Evolutionary conservation across 2,888 invertebrate species (phyloP), one percentile per base, ranked within the genome.

Genomic region (Nebria salina): DNA sequence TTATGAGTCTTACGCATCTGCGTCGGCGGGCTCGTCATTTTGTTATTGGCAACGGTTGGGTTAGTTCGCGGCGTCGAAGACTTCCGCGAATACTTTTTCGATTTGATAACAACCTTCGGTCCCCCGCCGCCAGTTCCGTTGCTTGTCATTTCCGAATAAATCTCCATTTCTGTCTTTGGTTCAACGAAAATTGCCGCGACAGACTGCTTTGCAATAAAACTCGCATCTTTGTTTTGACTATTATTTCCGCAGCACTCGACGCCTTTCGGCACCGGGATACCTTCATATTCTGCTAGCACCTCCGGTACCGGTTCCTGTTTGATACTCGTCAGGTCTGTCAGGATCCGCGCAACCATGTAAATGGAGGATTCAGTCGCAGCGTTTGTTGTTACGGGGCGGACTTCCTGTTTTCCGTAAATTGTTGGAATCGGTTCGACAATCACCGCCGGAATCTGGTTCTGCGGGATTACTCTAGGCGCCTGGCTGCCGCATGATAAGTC

Each of bases 311-410:
- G 90, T 84, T 91, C 91, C 85, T 92, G 92, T 85, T 91, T 90
- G 83, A 91, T 90, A 83, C 90, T 88, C 76, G 90, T 91, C 76
- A 93, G 87, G 86, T 92, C 92, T n/a, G 92, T 91, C 43, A 93
- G 88, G 84, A 93, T 92, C 82, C 92, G 88, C 66, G 92, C 92
- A 75, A 92, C 91, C 90, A 91, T 92, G 86, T 90, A 91, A 81
- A 91, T 89, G 3, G 90, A 89, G 76, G 87, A 87, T 78, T 87
- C 87, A 20, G 83, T 83, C 11, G 85, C 77, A 77, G 84, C 84
- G 8, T 84, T 83, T 72, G 85, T 84, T 43, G 84, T 83, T 20
- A 82, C 82, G 5, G 83, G 83, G 68, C 84, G 84, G n/a, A 85
- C 85, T 83, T 86, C 86, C 42, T 85, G 82, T 83, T 85, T 85